Evolutionary conservation across 2,888 invertebrate genomes (phyloP).

Genomic region (Phaonia tiefii): DNA sequence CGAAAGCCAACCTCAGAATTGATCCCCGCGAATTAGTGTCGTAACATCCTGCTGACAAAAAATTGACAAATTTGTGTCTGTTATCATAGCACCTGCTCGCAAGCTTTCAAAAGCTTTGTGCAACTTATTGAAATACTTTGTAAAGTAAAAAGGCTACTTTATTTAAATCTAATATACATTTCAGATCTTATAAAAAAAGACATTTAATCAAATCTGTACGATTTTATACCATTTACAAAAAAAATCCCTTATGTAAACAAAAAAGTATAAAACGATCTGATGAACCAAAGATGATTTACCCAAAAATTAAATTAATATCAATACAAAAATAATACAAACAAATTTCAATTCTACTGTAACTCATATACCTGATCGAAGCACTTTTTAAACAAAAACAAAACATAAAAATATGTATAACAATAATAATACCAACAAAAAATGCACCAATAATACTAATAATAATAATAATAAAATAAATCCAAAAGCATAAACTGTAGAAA

Average conservation of each 20-base stretch:
- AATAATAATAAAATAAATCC: constrained; percentile 31
- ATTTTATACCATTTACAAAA: background rate
- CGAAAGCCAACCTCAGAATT: too few species aligned
- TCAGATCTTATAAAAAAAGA: too few species aligned
- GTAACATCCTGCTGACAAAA: too few species aligned
- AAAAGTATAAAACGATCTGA: constrained; percentile 20
- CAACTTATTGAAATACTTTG: too few species aligned
- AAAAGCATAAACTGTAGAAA: constrained; percentile 54
- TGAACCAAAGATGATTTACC: too few species aligned
- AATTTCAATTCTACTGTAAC: constrained; percentile 60
- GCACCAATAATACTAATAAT: constrained; percentile 57
- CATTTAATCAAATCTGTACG: background rate
- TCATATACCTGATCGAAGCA: constrained; percentile 65
- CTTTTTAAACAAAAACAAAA: constrained; percentile 49
- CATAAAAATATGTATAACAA: constrained; percentile 35
- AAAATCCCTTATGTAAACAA: background rate
- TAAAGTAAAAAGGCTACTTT: too few species aligned
- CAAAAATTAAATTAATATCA: constrained; percentile 23
- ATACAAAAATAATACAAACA: constrained; percentile 17
- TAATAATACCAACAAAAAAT: constrained; percentile 40
- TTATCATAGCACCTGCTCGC: too few species aligned
- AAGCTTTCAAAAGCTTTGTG: too few species aligned
- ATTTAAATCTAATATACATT: too few species aligned
- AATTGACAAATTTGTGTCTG: too few species aligned
- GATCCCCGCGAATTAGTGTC: too few species aligned